Evolutionary conservation across 2,888 invertebrate genomes (phyloP).

Genomic region (Ischnus inquisitorius): DNA sequence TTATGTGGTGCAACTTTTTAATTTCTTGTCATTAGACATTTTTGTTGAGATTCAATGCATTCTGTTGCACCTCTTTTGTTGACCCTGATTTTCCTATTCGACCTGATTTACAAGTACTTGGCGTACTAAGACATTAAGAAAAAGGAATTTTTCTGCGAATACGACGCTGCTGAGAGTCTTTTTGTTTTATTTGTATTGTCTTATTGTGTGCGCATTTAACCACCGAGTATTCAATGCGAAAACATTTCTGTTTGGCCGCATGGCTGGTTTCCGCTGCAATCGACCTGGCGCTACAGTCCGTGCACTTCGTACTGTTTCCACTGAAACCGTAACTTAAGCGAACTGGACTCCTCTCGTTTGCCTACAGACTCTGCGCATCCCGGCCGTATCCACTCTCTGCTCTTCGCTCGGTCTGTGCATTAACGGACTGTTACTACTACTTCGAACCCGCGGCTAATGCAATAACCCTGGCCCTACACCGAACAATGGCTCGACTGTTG

Average conservation of each 20-base stretch:
- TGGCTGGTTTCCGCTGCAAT: conserved; percentile 38
- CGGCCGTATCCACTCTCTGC: neutral
- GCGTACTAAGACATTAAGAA: too few species aligned
- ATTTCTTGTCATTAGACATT: too few species aligned
- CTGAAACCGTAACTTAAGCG: neutral
- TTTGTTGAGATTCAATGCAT: too few species aligned
- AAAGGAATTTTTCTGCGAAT: too few species aligned
- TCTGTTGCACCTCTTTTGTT: too few species aligned
- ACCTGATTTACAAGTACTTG: too few species aligned
- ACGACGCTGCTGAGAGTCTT: too few species aligned
- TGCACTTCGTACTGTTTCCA: conserved; percentile 13
- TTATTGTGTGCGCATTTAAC: conserved; percentile 54
- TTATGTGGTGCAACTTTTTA: too few species aligned
- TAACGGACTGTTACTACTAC: neutral
- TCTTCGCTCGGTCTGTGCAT: neutral
- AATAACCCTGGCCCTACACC: neutral
- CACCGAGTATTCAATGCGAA: conserved; percentile 46
- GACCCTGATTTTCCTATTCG: too few species aligned
- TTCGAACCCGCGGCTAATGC: neutral
- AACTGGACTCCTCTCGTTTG: neutral
- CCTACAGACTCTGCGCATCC: neutral
- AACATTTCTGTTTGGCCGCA: conserved; percentile 35
- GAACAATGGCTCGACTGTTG: neutral
- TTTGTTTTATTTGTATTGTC: too few species aligned
- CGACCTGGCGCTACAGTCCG: conserved; percentile 1